Evolutionary conservation across 2,797 vertebrate genomes (phyloP).

Genomic region (Pipistrellus pipistrellus): DNA sequence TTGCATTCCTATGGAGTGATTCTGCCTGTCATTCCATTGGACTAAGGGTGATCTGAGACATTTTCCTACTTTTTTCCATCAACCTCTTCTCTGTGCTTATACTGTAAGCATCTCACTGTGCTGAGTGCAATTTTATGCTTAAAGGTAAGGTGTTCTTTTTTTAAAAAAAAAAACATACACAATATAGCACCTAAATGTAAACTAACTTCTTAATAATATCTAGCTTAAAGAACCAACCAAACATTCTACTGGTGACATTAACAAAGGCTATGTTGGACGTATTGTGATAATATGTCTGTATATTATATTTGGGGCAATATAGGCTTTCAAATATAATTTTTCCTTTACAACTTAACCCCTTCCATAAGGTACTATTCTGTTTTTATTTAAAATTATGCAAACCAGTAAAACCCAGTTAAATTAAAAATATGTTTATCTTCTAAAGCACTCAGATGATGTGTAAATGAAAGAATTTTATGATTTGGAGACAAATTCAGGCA

Average conservation of each 20-base stretch:
- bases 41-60: too few relatives aligned
- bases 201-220: slow-evolving; percentile 26
- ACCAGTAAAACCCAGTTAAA: background rate
- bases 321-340: slow-evolving; percentile 56
- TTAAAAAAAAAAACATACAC: background rate
- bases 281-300: background rate
- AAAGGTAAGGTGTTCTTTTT: background rate
- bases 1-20: background rate
- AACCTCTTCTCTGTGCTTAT: background rate
- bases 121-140: background rate
- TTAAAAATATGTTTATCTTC: background rate
- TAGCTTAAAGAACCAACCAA: slow-evolving; percentile 14
- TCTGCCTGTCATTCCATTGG: background rate
- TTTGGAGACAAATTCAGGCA: slow-evolving; percentile 19
- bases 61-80: background rate
- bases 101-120: background rate
- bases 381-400: slow-evolving; percentile 54
- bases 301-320: slow-evolving; percentile 17
- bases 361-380: background rate
- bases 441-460: background rate
- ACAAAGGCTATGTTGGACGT: background rate
- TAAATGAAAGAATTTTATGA: slow-evolving; percentile 19
- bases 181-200: slow-evolving; percentile 9
- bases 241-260: background rate
- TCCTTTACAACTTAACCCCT: slow-evolving; percentile 23